Base-by-base conservation (phyloP, 2,113 vertebrate species). In the Percopsis transmontana region DNA sequence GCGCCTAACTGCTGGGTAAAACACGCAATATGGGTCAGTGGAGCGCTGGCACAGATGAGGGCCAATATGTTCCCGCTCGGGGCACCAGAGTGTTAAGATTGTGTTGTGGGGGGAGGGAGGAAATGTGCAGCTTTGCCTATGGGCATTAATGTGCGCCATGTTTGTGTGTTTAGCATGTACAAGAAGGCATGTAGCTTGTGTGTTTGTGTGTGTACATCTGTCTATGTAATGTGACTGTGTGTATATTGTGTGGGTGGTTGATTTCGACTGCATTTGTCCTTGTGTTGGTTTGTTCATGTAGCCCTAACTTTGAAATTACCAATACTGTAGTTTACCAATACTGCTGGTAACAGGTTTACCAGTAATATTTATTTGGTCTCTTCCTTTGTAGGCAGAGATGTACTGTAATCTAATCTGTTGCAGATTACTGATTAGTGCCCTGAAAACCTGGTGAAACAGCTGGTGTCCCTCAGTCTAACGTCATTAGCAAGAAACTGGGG, bases 21-120 rank as follows among this genome's bases (percentile, higher is more conserved):
- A 38, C 60, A 16, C 9, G 41, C 6, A 62, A 85, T 86, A 16
- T 90, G 81, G 84, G 87, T 90, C 85, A 89, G 65, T 83, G 63
- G 74, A 70, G 69, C 68, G n/a, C 67, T 69, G 83, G 74, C 67
- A 74, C 76, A 83, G 72, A 78, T 78, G 58, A 69, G 54, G 48
- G 54, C 70, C 85, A 70, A 74, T 71, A 74, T 77, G 68, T 51
- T 72, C 44, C 1, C 59, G 39, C 52, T 38, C 42, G 65, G 47
- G 54, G 1, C 61, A 53, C 21, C 39, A 65, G 66, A 40, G 57
- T 66, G 58, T 57, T 33, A 4, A 33, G 41, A 65, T 33, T 74
- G 41, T 66, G 27, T 58, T 45, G 45, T 51, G 48, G 27, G 62
- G 66, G 58, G 57, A 52, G 16, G 48, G 59, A 23, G 13, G 27